Base-by-base conservation (phyloP, 1,140 invertebrate genomes). In the Thaumatotibia leucotreta region DNA sequence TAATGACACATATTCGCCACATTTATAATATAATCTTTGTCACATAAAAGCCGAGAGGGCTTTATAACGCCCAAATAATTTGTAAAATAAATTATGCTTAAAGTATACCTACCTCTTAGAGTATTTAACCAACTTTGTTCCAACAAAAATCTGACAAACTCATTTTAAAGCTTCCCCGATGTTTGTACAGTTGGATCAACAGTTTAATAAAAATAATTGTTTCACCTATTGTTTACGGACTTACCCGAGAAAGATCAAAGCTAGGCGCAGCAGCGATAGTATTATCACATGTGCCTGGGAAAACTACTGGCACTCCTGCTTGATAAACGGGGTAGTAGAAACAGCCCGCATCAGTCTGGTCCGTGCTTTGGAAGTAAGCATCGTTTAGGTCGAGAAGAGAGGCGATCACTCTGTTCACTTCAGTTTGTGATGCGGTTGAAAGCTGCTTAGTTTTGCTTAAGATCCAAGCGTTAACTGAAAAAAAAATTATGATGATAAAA, bases 281-380 rank as follows among this genome's bases (percentile, higher is more conserved):
- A 4, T 35, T 22, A 10, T 66, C 33, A 61, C 65, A 61, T 0
- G 33, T 52, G 14, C 65, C 65, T 9, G 29, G 29, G 23, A 61
- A 66, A 0, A 66, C 32, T 5, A 61, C 52, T 6, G 20, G 52
- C 24, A 23, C 31, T 1, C 32, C 52, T 3, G 22, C 4, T 17
- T 14, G 22, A 22, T 31, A 10, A 8, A 61, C 31, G 2, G 65
- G 65, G n/a, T 39, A 61, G 33, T 61, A 66, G 52, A 66, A 66
- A 23, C 65, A 66, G 10, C 33, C 50, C 6, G 23, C 22, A 0
- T 14, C 32, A 45, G n/a, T 39, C 32, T 66, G 65, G 32, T 66
- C 52, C 4, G 20, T 45, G 11, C 0, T 9, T 39, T 24, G 6
- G 23, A 61, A 66, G 32, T 49, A 66, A 11, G 1, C 33, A 4